Conservation (phyloP, 1,140 invertebrate genomes). For the Reticulitermes speratus region DNA sequence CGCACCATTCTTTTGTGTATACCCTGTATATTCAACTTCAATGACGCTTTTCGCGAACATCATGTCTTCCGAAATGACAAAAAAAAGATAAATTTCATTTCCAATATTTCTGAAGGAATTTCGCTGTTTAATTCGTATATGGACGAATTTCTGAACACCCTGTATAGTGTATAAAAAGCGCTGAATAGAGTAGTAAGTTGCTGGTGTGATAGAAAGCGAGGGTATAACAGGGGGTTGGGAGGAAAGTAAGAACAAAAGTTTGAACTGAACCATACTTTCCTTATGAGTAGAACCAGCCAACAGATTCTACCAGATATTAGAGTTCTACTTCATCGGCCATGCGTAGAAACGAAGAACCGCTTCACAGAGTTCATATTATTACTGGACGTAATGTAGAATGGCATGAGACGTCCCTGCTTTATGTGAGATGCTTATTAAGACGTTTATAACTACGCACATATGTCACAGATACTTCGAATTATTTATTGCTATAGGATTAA, state of each 20-base stretch:
- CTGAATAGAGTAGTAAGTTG: too few relatives aligned
- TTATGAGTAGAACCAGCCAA: background rate
- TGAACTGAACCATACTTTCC: background rate
- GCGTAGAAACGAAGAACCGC: background rate
- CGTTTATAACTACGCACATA: background rate
- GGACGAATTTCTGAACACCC: too few relatives aligned
- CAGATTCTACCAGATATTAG: background rate
- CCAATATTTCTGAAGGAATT: too few relatives aligned
- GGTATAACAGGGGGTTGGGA: background rate
- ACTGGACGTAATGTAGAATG: background rate
- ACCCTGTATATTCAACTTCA: too few relatives aligned
- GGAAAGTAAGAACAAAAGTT: background rate
- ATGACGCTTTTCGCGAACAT: too few relatives aligned
- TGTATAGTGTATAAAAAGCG: too few relatives aligned
- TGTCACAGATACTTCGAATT: background rate
- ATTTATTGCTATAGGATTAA: background rate
- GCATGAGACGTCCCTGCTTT: background rate
- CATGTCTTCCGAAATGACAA: too few relatives aligned
- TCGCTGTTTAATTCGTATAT: too few relatives aligned
- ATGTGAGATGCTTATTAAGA: background rate
- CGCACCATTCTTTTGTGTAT: too few relatives aligned
- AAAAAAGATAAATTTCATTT: too few relatives aligned
- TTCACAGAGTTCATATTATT: background rate
- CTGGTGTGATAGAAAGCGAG: too few relatives aligned
- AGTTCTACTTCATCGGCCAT: background rate